A percentile compares a stretch with the other conserved stretches of the same genome.
These are phyloP conservation scores for Pristionchus entomophagus DNA, from an alignment of 2,888 invertebrate genomes.

Conservation along the genomic window DNA sequence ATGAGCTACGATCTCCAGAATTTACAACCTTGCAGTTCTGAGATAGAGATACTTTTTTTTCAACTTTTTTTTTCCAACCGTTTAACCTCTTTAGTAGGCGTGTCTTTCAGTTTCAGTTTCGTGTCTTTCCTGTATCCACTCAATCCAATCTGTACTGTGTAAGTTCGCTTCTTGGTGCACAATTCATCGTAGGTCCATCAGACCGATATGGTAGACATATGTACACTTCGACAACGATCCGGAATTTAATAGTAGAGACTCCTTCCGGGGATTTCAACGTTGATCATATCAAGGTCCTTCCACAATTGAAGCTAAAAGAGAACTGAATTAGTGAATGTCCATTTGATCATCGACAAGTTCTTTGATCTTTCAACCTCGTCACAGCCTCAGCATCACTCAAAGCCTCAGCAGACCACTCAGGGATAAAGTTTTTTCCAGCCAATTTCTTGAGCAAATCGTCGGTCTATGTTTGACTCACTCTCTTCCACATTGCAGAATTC, in stretches of 20 bases:
- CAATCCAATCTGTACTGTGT: no score
- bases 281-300: slow-evolving; percentile 6
- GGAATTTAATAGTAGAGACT: background rate
- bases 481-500: no score
- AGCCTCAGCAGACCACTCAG: background rate
- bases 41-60: no score
- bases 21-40: background rate
- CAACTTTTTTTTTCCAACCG: no score
- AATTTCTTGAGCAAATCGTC: background rate
- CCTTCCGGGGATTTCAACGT: background rate
- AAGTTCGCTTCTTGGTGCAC: no score
- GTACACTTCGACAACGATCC: no score
- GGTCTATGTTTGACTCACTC: no score
- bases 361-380: background rate
- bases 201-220: no score
- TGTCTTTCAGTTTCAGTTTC: no score
- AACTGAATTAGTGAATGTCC: background rate
- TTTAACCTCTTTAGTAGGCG: background rate
- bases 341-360: no score
- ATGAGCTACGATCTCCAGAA: background rate
- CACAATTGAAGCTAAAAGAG: background rate
- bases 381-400: background rate
- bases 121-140: no score
- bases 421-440: background rate
- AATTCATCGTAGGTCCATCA: no score